Percentiles rank a stretch among this genome's conserved stretches.
Evolutionary conservation across 2,797 vertebrate species (phyloP).

Genomic region (Hoplostethus mediterraneus): DNA sequence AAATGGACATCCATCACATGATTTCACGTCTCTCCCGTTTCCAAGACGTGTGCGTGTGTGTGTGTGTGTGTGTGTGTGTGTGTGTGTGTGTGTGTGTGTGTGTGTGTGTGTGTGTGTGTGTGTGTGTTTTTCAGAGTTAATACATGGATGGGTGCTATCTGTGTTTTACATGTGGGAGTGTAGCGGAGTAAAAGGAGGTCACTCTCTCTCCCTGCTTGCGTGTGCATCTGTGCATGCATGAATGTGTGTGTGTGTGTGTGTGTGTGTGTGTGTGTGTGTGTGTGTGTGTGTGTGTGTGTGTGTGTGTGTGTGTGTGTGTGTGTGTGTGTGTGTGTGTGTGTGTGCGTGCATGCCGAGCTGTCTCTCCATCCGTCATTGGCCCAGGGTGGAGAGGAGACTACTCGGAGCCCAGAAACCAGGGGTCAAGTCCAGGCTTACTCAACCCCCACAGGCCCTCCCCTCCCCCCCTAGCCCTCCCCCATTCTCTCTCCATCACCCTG

Average conservation of each 20-base stretch:
- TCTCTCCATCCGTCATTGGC: constrained; percentile 77
- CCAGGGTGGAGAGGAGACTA: constrained; percentile 85
- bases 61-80: constrained; percentile 22
- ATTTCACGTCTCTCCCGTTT: constrained; percentile 47
- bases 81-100: constrained; percentile 28
- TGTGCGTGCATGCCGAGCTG: constrained; percentile 45
- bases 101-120: constrained; percentile 29
- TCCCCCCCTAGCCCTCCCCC: constrained; percentile 10
- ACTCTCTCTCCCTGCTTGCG: constrained; percentile 35
- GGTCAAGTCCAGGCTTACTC: constrained; percentile 90
- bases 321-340: constrained; percentile 38
- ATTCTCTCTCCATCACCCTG: constrained; percentile 58
- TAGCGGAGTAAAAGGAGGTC: constrained; percentile 44
- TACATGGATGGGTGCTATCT: constrained; percentile 38
- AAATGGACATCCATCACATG: constrained; percentile 41
- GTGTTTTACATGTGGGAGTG: constrained; percentile 52
- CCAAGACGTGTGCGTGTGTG: constrained; percentile 19
- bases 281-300: constrained; percentile 24
- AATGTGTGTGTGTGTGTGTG: constrained; percentile 10
- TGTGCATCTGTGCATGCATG: constrained; percentile 5
- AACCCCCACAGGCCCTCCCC: constrained; percentile 69
- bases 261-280: constrained; percentile 40
- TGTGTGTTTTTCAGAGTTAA: constrained; percentile 32
- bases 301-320: constrained; percentile 40
- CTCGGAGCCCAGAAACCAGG: constrained; percentile 86